Evolutionary conservation across 2,888 invertebrate species (phyloP), one percentile per base, ranked within the genome.

Genomic region (Agriopis leucophaearia): DNA sequence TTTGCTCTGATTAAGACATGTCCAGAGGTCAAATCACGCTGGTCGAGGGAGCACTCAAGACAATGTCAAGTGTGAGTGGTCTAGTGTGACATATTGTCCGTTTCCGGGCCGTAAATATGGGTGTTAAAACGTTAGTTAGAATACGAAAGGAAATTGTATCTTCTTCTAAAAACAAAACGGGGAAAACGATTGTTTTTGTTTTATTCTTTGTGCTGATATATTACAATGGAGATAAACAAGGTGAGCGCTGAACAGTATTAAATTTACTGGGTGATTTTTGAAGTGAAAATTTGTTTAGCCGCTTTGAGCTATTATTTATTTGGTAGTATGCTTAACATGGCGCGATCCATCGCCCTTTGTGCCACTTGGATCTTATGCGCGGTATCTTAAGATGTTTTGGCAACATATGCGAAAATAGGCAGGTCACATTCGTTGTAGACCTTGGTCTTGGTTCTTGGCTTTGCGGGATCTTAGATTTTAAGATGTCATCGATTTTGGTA

Each of bases 71-170:
- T 74, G 76, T 64, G 78, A 82, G 77, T 77, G 78, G 79, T 74
- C 76, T 74, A 71, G 77, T 83, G 83, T 84, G 84, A 87, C 86
- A 81, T 84, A 88, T 87, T 80, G 81, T 80, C 72, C 65, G 76
- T 78, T 84, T 87, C 86, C 86, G 79, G 78, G 73, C 81, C 79
- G 81, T 84, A 83, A 82, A 82, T 82, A 86, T 78, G 67, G 71
- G 78, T 78, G 81, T 79, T 81, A 78, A 76, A 77, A 78, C 72
- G 77, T 80, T 79, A 74, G 73, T 70, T 75, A 71, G 70, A 65
- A 65, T 52, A 63, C 60, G 45, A 51, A 51, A 63, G 63, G 69
- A 63, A 69, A 62, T 55, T 62, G 63, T 69, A 69, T 69, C 64
- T 65, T 55, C 38, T 52, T 51, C 38, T 54, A 54, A 51, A 56